Evolutionary conservation across 2,888 invertebrate genomes (phyloP).

Genomic region (Melipona beecheii): DNA sequence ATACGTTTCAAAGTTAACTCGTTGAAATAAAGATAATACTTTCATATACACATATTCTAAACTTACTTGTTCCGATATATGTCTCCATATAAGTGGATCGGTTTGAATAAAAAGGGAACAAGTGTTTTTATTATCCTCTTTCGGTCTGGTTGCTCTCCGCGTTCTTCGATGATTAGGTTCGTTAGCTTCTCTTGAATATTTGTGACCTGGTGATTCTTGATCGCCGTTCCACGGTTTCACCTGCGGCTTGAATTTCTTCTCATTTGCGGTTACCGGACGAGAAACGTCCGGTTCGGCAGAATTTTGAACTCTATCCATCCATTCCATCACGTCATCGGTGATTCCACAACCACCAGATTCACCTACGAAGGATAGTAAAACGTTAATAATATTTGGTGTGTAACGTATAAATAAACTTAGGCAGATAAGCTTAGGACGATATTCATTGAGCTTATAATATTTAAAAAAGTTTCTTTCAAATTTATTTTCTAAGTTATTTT

Average conservation of each 20-base stretch:
- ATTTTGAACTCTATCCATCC: conserved; percentile 96
- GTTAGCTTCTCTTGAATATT: conserved; percentile 92
- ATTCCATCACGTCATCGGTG: conserved; percentile 93
- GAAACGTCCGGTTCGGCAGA: conserved; percentile 84
- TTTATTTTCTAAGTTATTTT: no score
- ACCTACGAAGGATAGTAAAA: conserved; percentile 85
- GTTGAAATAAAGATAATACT: no score
- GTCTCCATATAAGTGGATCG: conserved; percentile 98
- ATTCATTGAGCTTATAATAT: neutral
- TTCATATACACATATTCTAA: neutral
- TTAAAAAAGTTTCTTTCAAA: no score
- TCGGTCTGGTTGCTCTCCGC: conserved; percentile 86
- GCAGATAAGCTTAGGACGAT: neutral
- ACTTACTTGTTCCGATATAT: conserved; percentile 93
- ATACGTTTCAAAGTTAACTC: no score
- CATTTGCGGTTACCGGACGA: conserved; percentile 81
- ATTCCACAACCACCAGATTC: conserved; percentile 95
- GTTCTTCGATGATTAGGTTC: conserved; percentile 84
- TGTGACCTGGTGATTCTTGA: conserved; percentile 87
- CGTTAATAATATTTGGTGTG: neutral
- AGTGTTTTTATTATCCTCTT: conserved; percentile 92
- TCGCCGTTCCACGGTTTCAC: conserved; percentile 73
- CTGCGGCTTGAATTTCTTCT: conserved; percentile 80
- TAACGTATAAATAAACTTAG: neutral
- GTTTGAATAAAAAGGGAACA: conserved; percentile 99